Percentiles rank a stretch among this genome's conserved stretches.
These are phyloP conservation scores for Muscicapa striata DNA, from an alignment of 2,797 vertebrate genomes.

Conservation along the genomic window DNA sequence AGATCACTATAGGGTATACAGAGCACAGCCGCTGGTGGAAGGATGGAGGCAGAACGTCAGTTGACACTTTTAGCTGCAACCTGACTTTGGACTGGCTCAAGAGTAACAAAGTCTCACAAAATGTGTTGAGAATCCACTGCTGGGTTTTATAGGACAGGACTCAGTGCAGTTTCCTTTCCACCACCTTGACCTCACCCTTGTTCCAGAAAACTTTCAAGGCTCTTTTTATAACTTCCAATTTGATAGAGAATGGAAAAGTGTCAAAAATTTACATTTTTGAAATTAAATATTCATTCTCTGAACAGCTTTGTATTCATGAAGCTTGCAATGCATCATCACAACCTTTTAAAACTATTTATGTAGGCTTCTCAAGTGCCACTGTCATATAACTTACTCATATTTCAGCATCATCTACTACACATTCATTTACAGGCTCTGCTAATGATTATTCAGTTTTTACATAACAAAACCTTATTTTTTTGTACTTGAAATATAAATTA, in stretches of 20 bases:
- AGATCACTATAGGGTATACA: neutral
- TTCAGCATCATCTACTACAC: neutral
- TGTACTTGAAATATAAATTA: neutral
- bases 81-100: neutral
- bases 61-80: neutral
- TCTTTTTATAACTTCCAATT: neutral
- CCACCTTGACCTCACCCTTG: neutral
- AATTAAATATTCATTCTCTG: neutral
- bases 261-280: neutral
- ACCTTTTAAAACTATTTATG: neutral
- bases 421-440: neutral
- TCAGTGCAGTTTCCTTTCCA: neutral
- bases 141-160: neutral
- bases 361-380: neutral
- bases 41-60: neutral
- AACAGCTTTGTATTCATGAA: neutral
- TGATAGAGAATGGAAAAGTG: neutral
- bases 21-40: neutral
- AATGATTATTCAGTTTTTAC: neutral
- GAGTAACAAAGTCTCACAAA: neutral
- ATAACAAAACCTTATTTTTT: neutral
- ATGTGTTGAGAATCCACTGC: neutral
- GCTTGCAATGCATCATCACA: neutral
- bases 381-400: neutral
- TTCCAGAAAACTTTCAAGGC: neutral